phyloP scores from a whole-genome alignment of 2,113 vertebrate genomes.

The Chamaetylas fuelleborni region DNA sequence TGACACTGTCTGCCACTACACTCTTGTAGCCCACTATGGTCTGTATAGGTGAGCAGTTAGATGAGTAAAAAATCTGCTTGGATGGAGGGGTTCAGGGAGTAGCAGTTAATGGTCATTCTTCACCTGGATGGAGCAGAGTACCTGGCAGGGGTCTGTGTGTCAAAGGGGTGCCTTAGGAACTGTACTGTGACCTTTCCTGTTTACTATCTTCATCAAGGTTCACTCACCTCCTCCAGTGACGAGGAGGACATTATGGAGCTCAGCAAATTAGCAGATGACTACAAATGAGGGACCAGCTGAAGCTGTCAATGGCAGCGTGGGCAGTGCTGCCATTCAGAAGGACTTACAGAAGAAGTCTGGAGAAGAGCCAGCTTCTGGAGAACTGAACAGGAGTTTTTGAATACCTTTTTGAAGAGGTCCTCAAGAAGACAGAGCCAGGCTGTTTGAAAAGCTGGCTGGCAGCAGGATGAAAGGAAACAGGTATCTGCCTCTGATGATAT shows the following conservation, averaged over 20 bases:
- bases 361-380: background rate
- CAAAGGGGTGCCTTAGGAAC: background rate
- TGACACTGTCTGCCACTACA: background rate
- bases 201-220: accelerated
- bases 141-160: background rate
- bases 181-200: background rate
- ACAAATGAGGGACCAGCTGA: background rate
- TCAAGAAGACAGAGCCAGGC: background rate
- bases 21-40: background rate
- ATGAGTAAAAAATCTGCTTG: background rate
- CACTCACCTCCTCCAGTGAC: background rate
- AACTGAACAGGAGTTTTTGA: background rate
- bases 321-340: background rate
- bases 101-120: background rate
- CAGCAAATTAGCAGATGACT: background rate
- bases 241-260: background rate
- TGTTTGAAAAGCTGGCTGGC: background rate
- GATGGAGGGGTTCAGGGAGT: background rate
- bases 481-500: background rate
- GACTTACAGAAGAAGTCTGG: background rate
- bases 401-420: background rate
- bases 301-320: background rate
- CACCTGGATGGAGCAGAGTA: background rate
- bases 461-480: background rate
- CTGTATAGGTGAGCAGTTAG: background rate